phyloP scores from a whole-genome alignment of 1,140 invertebrate species.

The Dinothrombium tinctorium region DNA sequence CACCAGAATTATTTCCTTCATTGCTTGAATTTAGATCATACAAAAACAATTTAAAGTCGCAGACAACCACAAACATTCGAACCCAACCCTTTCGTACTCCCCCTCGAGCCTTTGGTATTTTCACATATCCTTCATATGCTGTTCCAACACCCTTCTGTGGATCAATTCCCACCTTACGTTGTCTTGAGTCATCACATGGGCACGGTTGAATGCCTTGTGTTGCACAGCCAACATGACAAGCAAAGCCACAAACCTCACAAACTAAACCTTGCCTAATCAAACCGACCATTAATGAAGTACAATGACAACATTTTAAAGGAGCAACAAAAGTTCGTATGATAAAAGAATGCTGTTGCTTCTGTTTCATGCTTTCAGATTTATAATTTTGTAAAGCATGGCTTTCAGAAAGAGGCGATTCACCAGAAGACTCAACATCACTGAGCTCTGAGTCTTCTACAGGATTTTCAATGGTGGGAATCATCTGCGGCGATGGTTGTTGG shows the following conservation, averaged over 20 bases:
- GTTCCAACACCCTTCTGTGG: slow-evolving; percentile 86
- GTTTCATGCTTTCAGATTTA: no score
- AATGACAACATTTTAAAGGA: slow-evolving; percentile 91
- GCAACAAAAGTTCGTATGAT: slow-evolving; percentile 72
- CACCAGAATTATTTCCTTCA: not conserved
- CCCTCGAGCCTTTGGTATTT: slow-evolving; percentile 66
- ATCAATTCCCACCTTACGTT: slow-evolving; percentile 74
- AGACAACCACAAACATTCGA: slow-evolving; percentile 90
- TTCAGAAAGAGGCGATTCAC: not conserved
- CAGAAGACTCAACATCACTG: slow-evolving; percentile 4
- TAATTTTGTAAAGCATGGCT: not conserved
- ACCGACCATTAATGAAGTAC: slow-evolving; percentile 80
- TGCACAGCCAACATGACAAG: slow-evolving; percentile 70
- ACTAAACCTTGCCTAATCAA: slow-evolving; percentile 70
- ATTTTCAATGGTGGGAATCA: slow-evolving; percentile 1
- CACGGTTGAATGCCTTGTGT: slow-evolving; percentile 5
- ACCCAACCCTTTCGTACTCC: slow-evolving; percentile 97
- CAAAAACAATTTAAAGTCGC: slow-evolving; percentile 96
- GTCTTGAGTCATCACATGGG: slow-evolving; percentile 12
- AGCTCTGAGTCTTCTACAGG: not conserved
- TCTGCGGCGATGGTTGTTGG: not conserved
- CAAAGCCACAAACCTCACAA: slow-evolving; percentile 84
- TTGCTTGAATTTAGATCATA: slow-evolving; percentile 55
- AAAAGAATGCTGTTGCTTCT: slow-evolving; percentile 46
- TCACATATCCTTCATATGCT: slow-evolving; percentile 89